Evolutionary conservation across 1,140 invertebrate genomes (phyloP).

Genomic region (Drosophila funebris): DNA sequence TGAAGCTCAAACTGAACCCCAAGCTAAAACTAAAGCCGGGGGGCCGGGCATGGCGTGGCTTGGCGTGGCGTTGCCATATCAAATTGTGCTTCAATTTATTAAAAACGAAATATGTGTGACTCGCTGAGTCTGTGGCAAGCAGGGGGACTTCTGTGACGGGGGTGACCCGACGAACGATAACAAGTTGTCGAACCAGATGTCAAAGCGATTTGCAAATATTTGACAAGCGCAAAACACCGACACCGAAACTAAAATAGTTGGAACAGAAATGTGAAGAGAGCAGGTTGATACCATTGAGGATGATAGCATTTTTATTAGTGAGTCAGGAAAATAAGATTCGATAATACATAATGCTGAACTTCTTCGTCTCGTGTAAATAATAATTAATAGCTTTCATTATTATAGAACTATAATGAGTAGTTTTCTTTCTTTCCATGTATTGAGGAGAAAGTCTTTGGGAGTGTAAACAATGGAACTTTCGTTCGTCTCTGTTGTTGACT

Average conservation of each 20-base stretch:
- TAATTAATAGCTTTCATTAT: no score
- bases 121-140: constrained; percentile 35
- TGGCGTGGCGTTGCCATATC: constrained; percentile 70
- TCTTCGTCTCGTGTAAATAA: no score
- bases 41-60: neutral
- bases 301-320: neutral
- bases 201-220: constrained; percentile 82
- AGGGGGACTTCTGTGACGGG: constrained; percentile 20
- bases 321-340: no score
- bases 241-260: constrained; percentile 37
- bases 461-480: no score
- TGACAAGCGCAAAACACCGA: constrained; percentile 75
- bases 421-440: no score
- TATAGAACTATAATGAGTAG: no score
- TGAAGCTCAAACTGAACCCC: neutral
- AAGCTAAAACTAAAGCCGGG: constrained; percentile 7
- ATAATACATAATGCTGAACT: no score
- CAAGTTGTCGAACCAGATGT: constrained; percentile 82
- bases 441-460: no score
- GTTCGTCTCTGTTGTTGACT: no score
- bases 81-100: constrained; percentile 82
- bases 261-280: neutral
- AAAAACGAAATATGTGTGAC: constrained; percentile 79
- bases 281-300: neutral
- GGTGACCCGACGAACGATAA: constrained; percentile 57